These are phyloP conservation scores for Amphiprion clarkii DNA, from an alignment of 2,797 vertebrate genomes.

Conservation along the genomic window DNA sequence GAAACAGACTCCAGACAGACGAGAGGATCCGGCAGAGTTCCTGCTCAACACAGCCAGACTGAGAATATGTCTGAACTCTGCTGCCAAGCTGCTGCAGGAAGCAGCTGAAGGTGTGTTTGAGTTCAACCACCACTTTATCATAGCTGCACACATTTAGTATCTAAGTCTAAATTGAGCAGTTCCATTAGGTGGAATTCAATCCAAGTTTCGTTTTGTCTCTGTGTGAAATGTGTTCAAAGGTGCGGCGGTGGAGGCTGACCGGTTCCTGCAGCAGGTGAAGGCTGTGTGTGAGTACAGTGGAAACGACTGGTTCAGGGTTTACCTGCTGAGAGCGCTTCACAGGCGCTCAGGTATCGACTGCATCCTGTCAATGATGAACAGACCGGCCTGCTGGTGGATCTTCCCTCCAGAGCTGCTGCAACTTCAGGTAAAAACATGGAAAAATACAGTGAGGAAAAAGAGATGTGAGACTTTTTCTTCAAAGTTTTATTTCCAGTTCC, in stretches of 20 bases:
- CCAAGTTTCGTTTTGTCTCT: neutral
- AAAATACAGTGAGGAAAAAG: neutral
- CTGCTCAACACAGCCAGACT: slow-evolving; percentile 77
- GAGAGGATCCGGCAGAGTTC: slow-evolving; percentile 78
- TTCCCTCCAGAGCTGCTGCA: slow-evolving; percentile 75
- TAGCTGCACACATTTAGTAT: neutral
- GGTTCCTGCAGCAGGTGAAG: slow-evolving; percentile 74
- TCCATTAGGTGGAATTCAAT: no score
- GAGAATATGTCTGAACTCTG: slow-evolving; percentile 70
- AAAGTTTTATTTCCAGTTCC: no score
- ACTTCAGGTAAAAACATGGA: slow-evolving; percentile 72
- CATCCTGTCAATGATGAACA: slow-evolving; percentile 75
- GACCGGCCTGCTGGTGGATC: slow-evolving; percentile 65
- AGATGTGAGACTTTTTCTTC: neutral
- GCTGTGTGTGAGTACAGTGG: slow-evolving; percentile 70
- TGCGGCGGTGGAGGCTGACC: neutral
- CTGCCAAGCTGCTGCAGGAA: slow-evolving; percentile 68
- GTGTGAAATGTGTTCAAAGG: slow-evolving; percentile 11
- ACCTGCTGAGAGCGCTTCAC: slow-evolving; percentile 79
- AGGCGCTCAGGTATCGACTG: slow-evolving; percentile 63
- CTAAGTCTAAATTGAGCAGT: no score
- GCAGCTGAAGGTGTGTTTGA: slow-evolving; percentile 43
- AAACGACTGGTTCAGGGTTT: slow-evolving; percentile 83
- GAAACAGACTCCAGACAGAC: slow-evolving; percentile 64
- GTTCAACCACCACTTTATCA: neutral